These are phyloP conservation scores for Dasysyrphus albostriatus DNA, from an alignment of 2,888 invertebrate genomes.

Conservation along the genomic window DNA sequence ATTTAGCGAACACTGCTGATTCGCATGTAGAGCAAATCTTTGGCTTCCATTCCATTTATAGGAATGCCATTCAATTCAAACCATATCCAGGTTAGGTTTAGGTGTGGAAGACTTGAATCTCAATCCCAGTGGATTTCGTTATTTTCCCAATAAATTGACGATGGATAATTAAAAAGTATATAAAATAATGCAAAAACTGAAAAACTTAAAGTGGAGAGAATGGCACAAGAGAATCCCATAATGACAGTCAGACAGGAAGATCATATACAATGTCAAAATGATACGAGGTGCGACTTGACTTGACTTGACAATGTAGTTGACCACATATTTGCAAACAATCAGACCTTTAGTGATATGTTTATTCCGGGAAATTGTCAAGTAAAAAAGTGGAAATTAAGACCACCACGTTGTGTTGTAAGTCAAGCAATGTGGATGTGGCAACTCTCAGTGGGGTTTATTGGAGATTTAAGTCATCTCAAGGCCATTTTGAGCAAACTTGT, in stretches of 20 bases:
- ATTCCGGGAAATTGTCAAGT: constrained; percentile 37
- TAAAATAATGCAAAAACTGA: constrained; percentile 26
- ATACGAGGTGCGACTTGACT: constrained; percentile 11
- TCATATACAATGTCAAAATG: constrained; percentile 17
- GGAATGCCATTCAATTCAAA: constrained; percentile 29
- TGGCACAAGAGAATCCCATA: constrained; percentile 46
- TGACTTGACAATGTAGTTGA: constrained; percentile 39
- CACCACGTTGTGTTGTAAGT: constrained; percentile 3
- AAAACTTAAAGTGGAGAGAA: constrained; percentile 33
- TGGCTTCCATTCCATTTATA: constrained; percentile 22
- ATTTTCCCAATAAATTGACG: constrained; percentile 67
- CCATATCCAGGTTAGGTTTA: constrained; percentile 42
- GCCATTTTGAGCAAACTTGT: constrained; percentile 17
- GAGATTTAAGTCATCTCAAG: neutral
- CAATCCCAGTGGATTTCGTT: constrained; percentile 67
- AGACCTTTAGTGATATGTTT: constrained; percentile 36
- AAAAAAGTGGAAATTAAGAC: constrained; percentile 39
- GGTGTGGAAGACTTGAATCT: constrained; percentile 42
- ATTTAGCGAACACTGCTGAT: constrained; percentile 62
- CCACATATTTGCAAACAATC: constrained; percentile 52
- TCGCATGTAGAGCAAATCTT: constrained; percentile 71
- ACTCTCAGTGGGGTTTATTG: constrained; percentile 2
- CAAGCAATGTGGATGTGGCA: neutral
- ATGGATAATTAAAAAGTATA: constrained; percentile 56
- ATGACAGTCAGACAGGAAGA: constrained; percentile 30